Percentiles rank a stretch among this genome's conserved stretches.
phyloP scores from a whole-genome alignment of 2,113 vertebrate genomes.

The Sander lucioperca region DNA sequence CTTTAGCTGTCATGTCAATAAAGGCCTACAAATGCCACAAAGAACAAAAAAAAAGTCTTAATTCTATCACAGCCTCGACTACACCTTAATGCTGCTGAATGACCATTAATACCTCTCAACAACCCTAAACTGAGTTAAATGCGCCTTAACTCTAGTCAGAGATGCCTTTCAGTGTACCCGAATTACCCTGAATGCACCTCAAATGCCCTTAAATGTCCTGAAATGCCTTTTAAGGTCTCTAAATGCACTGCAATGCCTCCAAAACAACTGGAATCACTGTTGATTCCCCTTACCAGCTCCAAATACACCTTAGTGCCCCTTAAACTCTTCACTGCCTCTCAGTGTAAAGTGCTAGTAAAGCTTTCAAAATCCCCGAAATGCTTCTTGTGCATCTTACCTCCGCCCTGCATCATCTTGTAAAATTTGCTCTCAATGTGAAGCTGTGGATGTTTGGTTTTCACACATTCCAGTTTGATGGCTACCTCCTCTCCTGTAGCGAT shows the following conservation, averaged over 20 bases:
- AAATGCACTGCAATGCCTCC: neutral
- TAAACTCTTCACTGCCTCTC: slow-evolving; percentile 1
- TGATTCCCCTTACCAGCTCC: neutral
- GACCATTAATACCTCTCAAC: neutral
- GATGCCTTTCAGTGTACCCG: neutral
- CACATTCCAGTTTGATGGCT: slow-evolving; percentile 98
- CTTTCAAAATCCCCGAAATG: neutral
- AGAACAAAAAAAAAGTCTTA: neutral
- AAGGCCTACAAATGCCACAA: no score
- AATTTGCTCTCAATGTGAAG: slow-evolving; percentile 99
- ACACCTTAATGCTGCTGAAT: neutral
- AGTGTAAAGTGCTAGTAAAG: neutral
- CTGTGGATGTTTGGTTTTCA: slow-evolving; percentile 99
- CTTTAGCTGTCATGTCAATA: no score
- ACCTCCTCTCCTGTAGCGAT: slow-evolving; percentile 98
- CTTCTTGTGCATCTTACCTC: slow-evolving; percentile 85
- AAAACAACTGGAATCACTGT: neutral
- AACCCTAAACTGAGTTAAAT: slow-evolving; percentile 2
- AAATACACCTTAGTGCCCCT: neutral
- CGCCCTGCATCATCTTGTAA: slow-evolving; percentile 99
- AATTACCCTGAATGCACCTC: slow-evolving; percentile 23
- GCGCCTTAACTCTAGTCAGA: slow-evolving; percentile 1
- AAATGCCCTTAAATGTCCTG: neutral
- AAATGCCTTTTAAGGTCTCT: neutral
- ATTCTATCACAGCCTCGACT: neutral